phyloP scores from a whole-genome alignment of 2,113 vertebrate genomes.

The Phylloscopus trochiloides region DNA sequence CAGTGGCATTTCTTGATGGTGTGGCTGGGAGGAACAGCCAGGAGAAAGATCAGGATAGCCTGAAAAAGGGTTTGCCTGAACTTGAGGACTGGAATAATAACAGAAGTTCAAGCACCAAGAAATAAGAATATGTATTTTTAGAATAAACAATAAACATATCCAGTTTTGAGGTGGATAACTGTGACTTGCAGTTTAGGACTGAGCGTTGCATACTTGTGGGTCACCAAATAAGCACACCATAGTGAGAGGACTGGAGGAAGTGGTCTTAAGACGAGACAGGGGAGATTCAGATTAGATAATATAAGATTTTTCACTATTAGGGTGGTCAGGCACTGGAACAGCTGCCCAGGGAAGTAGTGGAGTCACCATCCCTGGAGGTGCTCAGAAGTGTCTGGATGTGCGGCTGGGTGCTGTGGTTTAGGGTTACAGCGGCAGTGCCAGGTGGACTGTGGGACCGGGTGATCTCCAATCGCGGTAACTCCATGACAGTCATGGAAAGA shows the following conservation, averaged over 20 bases:
- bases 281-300: rapidly evolving
- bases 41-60: background rate
- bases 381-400: background rate
- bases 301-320: background rate
- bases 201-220: rapidly evolving
- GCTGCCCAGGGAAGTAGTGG: background rate
- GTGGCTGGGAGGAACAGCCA: background rate
- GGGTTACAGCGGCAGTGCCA: background rate
- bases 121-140: background rate
- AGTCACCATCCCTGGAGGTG: background rate
- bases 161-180: rapidly evolving
- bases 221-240: background rate
- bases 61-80: background rate
- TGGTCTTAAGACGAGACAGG: background rate
- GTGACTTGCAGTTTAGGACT: background rate
- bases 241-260: background rate
- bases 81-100: background rate
- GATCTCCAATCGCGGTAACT: too few species aligned
- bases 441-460: rapidly evolving
- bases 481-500: rapidly evolving
- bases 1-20: background rate
- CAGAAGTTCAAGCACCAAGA: background rate
- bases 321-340: background rate
- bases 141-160: background rate
- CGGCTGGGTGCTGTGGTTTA: background rate